These are phyloP conservation scores for Xiphorhynchus elegans DNA, from an alignment of 2,113 vertebrate species.

Conservation along the genomic window DNA sequence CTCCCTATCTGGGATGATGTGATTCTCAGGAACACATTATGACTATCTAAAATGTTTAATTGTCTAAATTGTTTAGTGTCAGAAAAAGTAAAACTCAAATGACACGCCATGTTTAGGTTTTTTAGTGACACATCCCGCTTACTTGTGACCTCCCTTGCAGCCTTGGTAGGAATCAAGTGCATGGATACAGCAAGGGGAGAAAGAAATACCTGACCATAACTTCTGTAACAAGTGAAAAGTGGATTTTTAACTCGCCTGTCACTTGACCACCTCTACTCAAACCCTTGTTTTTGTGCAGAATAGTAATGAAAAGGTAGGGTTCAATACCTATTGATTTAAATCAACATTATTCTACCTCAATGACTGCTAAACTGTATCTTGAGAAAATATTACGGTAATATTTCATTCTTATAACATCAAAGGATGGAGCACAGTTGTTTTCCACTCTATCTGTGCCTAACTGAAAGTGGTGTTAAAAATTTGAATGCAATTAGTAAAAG, in stretches of 20 bases:
- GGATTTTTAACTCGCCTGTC: not conserved
- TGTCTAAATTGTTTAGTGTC: not conserved
- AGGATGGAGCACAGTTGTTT: not conserved
- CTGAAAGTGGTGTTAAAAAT: not conserved
- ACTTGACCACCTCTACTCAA: too few species aligned
- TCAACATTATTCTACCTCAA: not conserved
- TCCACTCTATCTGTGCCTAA: not conserved
- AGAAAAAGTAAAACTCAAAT: not conserved
- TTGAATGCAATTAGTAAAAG: not conserved
- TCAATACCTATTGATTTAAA: not conserved
- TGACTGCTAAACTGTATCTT: not conserved
- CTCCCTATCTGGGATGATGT: not conserved
- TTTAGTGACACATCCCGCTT: not conserved
- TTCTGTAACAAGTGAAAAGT: not conserved
- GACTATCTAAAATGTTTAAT: not conserved
- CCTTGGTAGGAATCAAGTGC: not conserved
- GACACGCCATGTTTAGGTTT: rapidly evolving
- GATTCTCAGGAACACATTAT: not conserved
- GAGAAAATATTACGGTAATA: not conserved
- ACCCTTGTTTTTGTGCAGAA: not conserved
- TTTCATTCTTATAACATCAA: not conserved
- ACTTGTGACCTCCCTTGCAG: not conserved
- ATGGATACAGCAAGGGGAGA: too few species aligned
- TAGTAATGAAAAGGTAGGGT: not conserved
- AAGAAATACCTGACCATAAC: not conserved